Conservation (phyloP, 2,113 vertebrate genomes). For the Nothobranchius furzeri region DNA sequence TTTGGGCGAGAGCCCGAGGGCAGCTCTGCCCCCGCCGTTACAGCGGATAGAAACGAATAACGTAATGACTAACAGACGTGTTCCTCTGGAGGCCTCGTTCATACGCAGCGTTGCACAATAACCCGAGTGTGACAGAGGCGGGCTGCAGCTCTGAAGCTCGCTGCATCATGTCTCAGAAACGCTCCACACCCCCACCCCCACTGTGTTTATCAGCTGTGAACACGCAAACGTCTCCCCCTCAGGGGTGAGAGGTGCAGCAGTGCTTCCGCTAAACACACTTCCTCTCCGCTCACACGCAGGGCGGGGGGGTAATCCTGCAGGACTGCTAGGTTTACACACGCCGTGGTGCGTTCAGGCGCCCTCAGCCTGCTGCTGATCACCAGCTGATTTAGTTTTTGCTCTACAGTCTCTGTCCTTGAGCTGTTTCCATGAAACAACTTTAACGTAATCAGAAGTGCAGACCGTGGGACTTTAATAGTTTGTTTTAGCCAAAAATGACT, state of each 20-base stretch:
- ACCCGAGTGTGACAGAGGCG: conserved; percentile 38
- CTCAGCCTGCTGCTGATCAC: too few relatives aligned
- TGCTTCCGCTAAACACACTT: conserved; percentile 14
- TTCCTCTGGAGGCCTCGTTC: conserved; percentile 38
- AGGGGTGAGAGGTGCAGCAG: conserved; percentile 43
- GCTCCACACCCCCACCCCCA: background rate
- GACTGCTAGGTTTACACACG: conserved; percentile 44
- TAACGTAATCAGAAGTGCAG: background rate
- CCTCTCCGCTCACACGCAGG: conserved; percentile 11
- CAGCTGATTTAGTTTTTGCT: too few relatives aligned
- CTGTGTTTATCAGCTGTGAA: conserved; percentile 52
- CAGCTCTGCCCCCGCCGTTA: conserved; percentile 6
- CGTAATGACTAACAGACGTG: conserved; percentile 15
- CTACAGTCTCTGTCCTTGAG: too few relatives aligned
- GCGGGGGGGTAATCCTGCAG: conserved; percentile 38
- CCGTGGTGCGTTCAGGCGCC: too few relatives aligned
- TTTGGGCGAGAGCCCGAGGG: conserved; percentile 1
- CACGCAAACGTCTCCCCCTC: conserved; percentile 52
- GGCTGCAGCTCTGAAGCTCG: conserved; percentile 43
- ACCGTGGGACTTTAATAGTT: too few relatives aligned
- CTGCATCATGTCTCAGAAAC: background rate
- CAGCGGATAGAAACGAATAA: conserved; percentile 6
- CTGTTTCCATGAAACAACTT: background rate
- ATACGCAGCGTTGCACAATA: conserved; percentile 49
- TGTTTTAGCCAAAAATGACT: too few relatives aligned